Conservation (phyloP, 1,140 invertebrate genomes). For the Cotesia typhae region DNA sequence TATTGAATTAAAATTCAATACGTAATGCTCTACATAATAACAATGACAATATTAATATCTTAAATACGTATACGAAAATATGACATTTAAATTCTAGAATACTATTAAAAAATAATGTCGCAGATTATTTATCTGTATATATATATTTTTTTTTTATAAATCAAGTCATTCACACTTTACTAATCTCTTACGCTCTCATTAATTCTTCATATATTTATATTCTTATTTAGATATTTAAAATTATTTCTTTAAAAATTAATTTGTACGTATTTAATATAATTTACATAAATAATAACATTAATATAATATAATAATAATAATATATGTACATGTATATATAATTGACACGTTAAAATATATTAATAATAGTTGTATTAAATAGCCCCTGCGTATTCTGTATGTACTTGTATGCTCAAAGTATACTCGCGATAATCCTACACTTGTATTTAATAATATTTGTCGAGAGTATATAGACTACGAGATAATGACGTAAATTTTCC, state of each 20-base stretch:
- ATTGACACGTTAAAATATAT: too few species aligned
- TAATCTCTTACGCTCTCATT: background rate
- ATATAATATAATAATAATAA: background rate
- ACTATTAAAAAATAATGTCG: slow-evolving; percentile 3
- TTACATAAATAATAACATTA: slow-evolving; percentile 5
- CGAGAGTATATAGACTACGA: background rate
- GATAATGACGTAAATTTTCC: slow-evolving; percentile 30
- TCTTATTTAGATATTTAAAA: background rate
- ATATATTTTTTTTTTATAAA: background rate
- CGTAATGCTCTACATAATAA: background rate
- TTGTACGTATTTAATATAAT: slow-evolving; percentile 18
- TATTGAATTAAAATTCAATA: slow-evolving; percentile 1
- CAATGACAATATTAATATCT: background rate
- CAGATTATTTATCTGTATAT: background rate
- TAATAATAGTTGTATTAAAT: too few species aligned
- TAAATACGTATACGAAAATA: background rate
- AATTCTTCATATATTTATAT: background rate
- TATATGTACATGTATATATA: background rate
- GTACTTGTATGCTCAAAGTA: background rate
- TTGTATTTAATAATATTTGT: background rate
- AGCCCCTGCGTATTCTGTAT: background rate
- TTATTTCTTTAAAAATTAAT: slow-evolving; percentile 9
- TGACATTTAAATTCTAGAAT: slow-evolving; percentile 7
- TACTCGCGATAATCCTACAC: background rate
- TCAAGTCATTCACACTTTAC: slow-evolving; percentile 8